Conservation (phyloP, 35 echinoderm and acorn worm genomes). For the Heliocidaris tuberculata region DNA sequence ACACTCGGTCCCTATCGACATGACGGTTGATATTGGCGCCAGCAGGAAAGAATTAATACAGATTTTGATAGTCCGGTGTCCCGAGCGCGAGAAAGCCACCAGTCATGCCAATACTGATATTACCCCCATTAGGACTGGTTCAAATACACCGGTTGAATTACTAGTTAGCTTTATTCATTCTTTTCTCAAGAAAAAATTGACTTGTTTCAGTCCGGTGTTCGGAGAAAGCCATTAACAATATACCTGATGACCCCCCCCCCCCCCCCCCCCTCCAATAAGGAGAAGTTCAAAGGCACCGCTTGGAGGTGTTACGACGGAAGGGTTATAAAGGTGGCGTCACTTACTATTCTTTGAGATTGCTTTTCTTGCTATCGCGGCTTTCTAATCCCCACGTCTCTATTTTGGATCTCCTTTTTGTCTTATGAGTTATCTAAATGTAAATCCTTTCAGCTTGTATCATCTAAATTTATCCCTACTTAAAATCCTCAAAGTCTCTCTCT, state of each 20-base stretch:
- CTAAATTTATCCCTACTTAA: neutral
- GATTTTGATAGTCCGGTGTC: neutral
- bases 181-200: no score
- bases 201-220: neutral
- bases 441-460: neutral
- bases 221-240: neutral
- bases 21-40: no score
- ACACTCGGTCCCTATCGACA: no score
- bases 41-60: no score
- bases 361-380: neutral
- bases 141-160: neutral
- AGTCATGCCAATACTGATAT: neutral
- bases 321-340: neutral
- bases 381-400: neutral
- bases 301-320: neutral
- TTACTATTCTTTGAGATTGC: neutral
- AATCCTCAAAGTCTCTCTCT: no score
- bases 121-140: neutral
- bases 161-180: no score
- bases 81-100: neutral
- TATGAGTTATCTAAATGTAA: neutral
- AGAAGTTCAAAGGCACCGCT: neutral
- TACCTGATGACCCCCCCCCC: neutral
- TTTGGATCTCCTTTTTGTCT: neutral
- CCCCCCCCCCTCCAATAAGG: no score